phyloP scores from a whole-genome alignment of 1,140 invertebrate genomes.

The Apis mellifera region Amel_HAv3.1 CM009937.2:5096001-5096500 shows the following conservation, averaged over 20 bases:
- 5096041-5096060: too few species aligned
- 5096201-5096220: neutral
- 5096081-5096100: too few species aligned
- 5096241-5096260: constrained; percentile 37
- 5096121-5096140: too few species aligned
- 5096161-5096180: too few species aligned
- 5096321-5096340: constrained; percentile 25
- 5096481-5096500: neutral
- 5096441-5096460: neutral
- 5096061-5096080: too few species aligned
- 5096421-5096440: constrained; percentile 56
- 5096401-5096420: constrained; percentile 46
- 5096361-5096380: constrained; percentile 50
- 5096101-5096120: too few species aligned
- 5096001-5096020: too few species aligned
- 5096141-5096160: too few species aligned
- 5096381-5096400: constrained; percentile 52
- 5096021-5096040: too few species aligned
- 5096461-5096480: neutral
- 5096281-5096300: constrained; percentile 44
- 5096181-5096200: too few species aligned
- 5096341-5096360: constrained; percentile 52
- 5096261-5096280: constrained; percentile 21
- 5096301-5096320: constrained; percentile 42
- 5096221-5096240: neutral